Evolutionary conservation across 2,888 invertebrate species (phyloP).

Genomic region (Carcina quercana): DNA sequence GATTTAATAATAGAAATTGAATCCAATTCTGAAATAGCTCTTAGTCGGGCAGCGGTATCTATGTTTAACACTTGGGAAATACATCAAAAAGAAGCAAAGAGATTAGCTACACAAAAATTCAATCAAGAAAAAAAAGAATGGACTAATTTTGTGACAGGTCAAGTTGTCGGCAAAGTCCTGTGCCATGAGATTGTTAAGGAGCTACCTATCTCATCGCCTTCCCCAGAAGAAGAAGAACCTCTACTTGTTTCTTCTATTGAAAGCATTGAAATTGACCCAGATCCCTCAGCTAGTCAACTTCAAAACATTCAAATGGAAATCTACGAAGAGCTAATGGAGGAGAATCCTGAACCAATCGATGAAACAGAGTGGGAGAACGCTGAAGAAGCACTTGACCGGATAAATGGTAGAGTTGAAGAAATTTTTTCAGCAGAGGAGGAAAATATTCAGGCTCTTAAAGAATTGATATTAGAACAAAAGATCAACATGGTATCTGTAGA

Average conservation of each 20-base stretch:
- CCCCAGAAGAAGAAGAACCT: conserved; percentile 18
- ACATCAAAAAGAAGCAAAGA: conserved; percentile 48
- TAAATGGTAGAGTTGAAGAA: conserved; percentile 55
- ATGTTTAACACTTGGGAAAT: conserved; percentile 53
- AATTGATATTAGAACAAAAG: conserved; percentile 44
- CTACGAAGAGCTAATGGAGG: conserved; percentile 49
- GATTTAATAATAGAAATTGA: conserved; percentile 73
- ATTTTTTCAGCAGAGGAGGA: conserved; percentile 58
- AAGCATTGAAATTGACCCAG: conserved; percentile 61
- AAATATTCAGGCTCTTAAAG: conserved; percentile 49
- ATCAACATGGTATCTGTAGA: conserved; percentile 61
- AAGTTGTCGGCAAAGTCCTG: conserved; percentile 39
- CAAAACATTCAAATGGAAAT: conserved; percentile 29
- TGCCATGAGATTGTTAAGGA: conserved; percentile 42
- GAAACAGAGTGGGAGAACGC: conserved; percentile 60
- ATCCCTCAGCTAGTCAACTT: conserved; percentile 46
- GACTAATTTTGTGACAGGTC: conserved; percentile 39
- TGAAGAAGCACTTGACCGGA: conserved; percentile 59
- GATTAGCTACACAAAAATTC: conserved; percentile 29
- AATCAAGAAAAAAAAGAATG: conserved; percentile 34
- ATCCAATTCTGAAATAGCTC: conserved; percentile 35
- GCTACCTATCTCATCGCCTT: conserved; percentile 10
- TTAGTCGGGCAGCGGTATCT: conserved; percentile 38
- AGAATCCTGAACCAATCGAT: conserved; percentile 64
- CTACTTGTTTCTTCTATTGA: conserved; percentile 24